A percentile compares a stretch with the other conserved stretches of the same genome.
phyloP scores from a whole-genome alignment of 2,888 invertebrate species.

The Stenodera caucasica region DNA sequence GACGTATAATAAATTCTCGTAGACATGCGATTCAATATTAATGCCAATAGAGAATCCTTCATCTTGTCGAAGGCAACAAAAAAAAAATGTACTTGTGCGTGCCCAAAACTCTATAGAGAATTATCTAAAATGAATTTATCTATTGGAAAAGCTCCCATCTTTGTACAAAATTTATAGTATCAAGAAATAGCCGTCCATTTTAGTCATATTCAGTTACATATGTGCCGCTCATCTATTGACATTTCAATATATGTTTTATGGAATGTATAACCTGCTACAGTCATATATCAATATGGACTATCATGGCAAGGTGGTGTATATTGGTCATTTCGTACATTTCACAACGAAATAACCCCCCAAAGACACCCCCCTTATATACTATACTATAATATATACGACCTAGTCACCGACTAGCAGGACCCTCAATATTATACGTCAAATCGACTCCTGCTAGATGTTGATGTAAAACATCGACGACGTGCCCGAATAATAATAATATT shows the following conservation, averaged over 20 bases:
- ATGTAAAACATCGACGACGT: constrained; percentile 36
- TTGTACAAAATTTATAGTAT: constrained; percentile 36
- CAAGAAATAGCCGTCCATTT: constrained; percentile 38
- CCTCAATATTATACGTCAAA: constrained; percentile 18
- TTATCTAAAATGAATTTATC: constrained; percentile 26
- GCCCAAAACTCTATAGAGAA: constrained; percentile 6
- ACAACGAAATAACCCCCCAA: constrained; percentile 32
- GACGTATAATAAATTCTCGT: background rate
- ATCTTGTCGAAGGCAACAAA: no score
- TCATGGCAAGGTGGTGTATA: constrained; percentile 54
- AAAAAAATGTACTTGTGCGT: constrained; percentile 6
- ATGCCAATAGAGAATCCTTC: background rate
- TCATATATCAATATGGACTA: constrained; percentile 55
- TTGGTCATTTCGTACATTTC: constrained; percentile 38
- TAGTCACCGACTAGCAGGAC: constrained; percentile 19
- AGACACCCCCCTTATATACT: constrained; percentile 25
- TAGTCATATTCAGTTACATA: constrained; percentile 47
- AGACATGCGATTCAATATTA: background rate
- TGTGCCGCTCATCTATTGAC: constrained; percentile 47
- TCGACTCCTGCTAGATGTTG: constrained; percentile 36
- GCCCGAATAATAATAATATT: constrained; percentile 28
- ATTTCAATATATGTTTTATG: constrained; percentile 56
- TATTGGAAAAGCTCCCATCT: constrained; percentile 20
- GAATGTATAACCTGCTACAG: constrained; percentile 53
- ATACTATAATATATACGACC: constrained; percentile 34